phyloP scores from a whole-genome alignment of 2,113 vertebrate genomes.

The Numida meleagris region DNA sequence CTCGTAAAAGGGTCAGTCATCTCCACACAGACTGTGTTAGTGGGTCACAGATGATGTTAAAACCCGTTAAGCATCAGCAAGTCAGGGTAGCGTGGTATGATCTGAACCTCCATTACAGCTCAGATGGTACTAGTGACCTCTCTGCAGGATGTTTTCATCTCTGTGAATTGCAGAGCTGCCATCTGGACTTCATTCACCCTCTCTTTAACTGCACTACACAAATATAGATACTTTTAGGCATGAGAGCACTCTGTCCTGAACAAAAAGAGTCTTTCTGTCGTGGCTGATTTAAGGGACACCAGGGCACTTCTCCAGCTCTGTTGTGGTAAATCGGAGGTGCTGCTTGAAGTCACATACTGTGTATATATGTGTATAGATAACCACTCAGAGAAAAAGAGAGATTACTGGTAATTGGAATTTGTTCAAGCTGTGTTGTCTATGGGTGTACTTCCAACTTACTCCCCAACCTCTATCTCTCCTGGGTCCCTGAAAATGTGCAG shows the following conservation, averaged over 20 bases:
- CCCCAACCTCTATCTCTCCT: not conserved
- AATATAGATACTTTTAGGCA: not conserved
- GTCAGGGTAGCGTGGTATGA: not conserved
- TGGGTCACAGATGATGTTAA: not conserved
- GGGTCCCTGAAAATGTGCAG: not conserved
- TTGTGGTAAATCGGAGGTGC: not conserved
- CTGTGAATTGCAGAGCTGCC: slow-evolving; percentile 9
- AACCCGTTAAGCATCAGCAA: not conserved
- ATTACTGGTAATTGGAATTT: not conserved
- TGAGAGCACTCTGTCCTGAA: not conserved
- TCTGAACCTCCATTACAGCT: not conserved
- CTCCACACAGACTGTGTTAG: not conserved
- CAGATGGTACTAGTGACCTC: not conserved
- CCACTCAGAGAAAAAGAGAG: not conserved
- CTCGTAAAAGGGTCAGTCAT: not conserved
- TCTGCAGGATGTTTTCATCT: not conserved
- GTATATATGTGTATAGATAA: not conserved
- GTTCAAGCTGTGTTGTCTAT: not conserved
- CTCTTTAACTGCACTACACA: not conserved
- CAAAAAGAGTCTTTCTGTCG: not conserved
- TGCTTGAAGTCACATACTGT: not conserved
- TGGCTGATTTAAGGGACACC: not conserved
- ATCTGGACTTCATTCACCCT: slow-evolving; percentile 33
- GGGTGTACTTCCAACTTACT: not conserved
- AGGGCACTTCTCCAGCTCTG: not conserved